Percentiles rank a stretch among this genome's conserved stretches.
Conservation (phyloP, 2,797 vertebrate genomes). For the Macropus fuliginosus region DNA sequence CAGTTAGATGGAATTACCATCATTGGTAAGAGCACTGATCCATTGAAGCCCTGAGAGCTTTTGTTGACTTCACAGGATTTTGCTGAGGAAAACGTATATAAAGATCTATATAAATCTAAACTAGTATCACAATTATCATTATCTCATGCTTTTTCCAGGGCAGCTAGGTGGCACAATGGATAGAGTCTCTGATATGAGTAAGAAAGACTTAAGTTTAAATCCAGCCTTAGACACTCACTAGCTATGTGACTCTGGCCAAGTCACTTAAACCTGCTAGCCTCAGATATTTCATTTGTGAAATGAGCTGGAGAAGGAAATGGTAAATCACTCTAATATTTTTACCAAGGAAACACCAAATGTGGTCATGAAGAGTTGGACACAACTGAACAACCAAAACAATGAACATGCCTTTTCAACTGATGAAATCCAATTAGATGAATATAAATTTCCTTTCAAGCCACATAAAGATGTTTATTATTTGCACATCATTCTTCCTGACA, state of each 20-base stretch:
- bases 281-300: neutral
- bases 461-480: neutral
- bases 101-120: neutral
- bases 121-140: neutral
- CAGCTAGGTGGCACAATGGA: neutral
- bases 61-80: neutral
- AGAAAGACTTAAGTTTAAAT: neutral
- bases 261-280: neutral
- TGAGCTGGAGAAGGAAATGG: neutral
- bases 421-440: neutral
- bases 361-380: neutral
- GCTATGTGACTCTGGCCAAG: neutral
- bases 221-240: neutral
- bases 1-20: neutral
- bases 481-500: neutral
- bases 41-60: neutral
- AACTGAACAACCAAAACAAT: neutral
- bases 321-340: neutral
- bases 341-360: neutral
- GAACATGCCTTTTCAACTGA: neutral
- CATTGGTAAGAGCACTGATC: neutral
- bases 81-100: neutral
- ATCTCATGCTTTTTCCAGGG: neutral
- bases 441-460: neutral
- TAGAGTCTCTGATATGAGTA: neutral